Evolutionary conservation across 2,113 vertebrate genomes (phyloP).

Genomic region (Xenopus tropicalis): UCB_Xtro_10.0 CM004444.2:157286001-157286500

Average conservation of each 20-base stretch:
- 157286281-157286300: slow-evolving; percentile 35
- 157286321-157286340: slow-evolving; percentile 26
- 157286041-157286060: too few relatives aligned
- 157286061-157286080: too few relatives aligned
- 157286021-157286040: too few relatives aligned
- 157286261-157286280: slow-evolving; percentile 34
- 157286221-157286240: background rate
- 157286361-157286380: slow-evolving; percentile 28
- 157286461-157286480: slow-evolving; percentile 28
- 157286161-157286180: too few relatives aligned
- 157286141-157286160: too few relatives aligned
- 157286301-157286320: slow-evolving; percentile 30
- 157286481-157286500: slow-evolving; percentile 27
- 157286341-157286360: slow-evolving; percentile 39
- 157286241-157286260: slow-evolving; percentile 19
- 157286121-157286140: too few relatives aligned
- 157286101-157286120: too few relatives aligned
- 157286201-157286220: background rate
- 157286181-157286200: too few relatives aligned
- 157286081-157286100: too few relatives aligned
- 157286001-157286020: too few relatives aligned
- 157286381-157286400: slow-evolving; percentile 13
- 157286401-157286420: slow-evolving; percentile 28
- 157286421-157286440: slow-evolving; percentile 36
- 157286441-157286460: slow-evolving; percentile 29